Evolutionary conservation across 2,113 vertebrate species (phyloP), one percentile per base, ranked within the genome.

Genomic region (Pterocles gutturalis): DNA sequence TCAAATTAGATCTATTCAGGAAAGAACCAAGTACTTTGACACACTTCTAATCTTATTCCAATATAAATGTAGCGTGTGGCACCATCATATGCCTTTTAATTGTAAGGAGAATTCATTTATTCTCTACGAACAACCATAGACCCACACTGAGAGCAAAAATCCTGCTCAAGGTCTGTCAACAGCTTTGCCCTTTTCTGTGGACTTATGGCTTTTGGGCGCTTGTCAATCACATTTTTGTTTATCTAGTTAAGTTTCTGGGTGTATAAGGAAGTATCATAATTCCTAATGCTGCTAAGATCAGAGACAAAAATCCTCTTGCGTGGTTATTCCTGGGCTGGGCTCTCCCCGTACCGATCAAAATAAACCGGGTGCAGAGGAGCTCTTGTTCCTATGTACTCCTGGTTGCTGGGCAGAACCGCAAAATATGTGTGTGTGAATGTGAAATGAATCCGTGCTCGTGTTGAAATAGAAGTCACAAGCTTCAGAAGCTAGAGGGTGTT

Each of bases 251-350:
- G 46, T 73, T 93, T 94, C 93, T 78, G 80, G 77, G 87, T 87
- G 53, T 96, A 73, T 86, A 71, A 87, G 70, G 89, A 96, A 95
- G 78, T 93, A 79, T 58, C n/a, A 19, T 80, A 62, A 90, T 83
- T 77, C 58, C 43, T 87, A 93, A 81, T 75, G 62, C 36, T 1
- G 0, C 28, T 78, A 73, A 93, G 66, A 93, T 90, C 88, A 91
- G 76, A 65, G 66, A 83, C 51, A 95, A 87, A 90, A 94, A 78
- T 93, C 61, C 60, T 79, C 54, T 87, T 43, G 43, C 82, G 72
- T 88, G 62, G 33, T 28, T 66, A 45, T 93, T 71, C 49, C 76
- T 87, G 70, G 80, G 62, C 46, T 95, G 91, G 55, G 65, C 5
- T 12, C 41, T 71, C 46, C 58, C 55, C n/a, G 1, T 51, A 48